Evolutionary conservation across 2,113 vertebrate species (phyloP).

Genomic region (Scatophagus argus): DNA sequence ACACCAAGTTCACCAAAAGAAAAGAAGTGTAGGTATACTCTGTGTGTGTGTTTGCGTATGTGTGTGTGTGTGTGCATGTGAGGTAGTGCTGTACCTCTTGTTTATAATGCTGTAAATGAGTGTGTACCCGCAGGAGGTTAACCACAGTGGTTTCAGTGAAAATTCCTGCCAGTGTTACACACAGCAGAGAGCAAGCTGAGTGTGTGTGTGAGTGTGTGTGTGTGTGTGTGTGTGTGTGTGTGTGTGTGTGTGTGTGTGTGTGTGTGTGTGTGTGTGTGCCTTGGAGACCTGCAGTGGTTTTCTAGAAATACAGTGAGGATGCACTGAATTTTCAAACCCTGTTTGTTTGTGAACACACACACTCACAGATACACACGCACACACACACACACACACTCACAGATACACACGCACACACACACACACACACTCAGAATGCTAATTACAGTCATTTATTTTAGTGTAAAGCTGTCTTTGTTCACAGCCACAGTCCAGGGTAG

Average conservation of each 20-base stretch:
- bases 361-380: conserved; percentile 19
- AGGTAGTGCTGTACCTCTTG: conserved; percentile 11
- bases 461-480: no score
- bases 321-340: conserved; percentile 7
- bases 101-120: conserved; percentile 46
- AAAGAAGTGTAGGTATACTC: not conserved
- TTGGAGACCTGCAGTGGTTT: conserved; percentile 41
- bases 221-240: conserved; percentile 40
- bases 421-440: no score
- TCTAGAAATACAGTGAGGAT: conserved; percentile 45
- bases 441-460: no score
- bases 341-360: not conserved
- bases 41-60: conserved; percentile 6
- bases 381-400: conserved; percentile 21
- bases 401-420: no score
- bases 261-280: not conserved
- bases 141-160: conserved; percentile 52
- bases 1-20: conserved; percentile 5
- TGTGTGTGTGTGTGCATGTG: conserved; percentile 24
- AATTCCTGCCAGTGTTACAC: conserved; percentile 24
- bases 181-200: conserved; percentile 11
- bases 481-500: no score
- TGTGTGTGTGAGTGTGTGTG: conserved; percentile 34
- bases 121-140: conserved; percentile 60
- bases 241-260: conserved; percentile 10